Conservation (phyloP, 2,888 invertebrate species). For the Polydrusus cervinus region DNA sequence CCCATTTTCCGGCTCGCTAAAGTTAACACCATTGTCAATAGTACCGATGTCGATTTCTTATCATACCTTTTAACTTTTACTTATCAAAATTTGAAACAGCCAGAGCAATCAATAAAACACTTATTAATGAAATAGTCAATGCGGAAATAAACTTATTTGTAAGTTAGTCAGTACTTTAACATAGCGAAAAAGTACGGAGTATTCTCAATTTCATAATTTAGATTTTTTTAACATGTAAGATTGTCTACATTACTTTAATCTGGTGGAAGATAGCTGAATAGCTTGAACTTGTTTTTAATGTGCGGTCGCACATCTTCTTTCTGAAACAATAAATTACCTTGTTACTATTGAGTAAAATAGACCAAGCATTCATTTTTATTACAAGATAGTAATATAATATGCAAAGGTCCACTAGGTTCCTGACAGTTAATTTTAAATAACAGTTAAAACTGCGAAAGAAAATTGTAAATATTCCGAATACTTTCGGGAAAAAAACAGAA, state of each 20-base stretch:
- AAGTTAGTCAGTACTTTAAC: slow-evolving; percentile 66
- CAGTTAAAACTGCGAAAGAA: no score
- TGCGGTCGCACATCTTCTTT: slow-evolving; percentile 94
- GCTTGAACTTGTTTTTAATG: slow-evolving; percentile 91
- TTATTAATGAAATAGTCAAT: slow-evolving; percentile 11
- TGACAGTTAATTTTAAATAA: no score
- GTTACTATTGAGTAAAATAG: not conserved
- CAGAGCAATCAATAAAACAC: not conserved
- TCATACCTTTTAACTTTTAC: no score
- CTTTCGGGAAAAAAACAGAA: no score
- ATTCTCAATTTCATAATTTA: slow-evolving; percentile 51
- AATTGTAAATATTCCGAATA: no score
- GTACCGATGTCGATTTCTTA: no score
- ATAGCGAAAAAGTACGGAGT: slow-evolving; percentile 58
- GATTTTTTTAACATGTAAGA: slow-evolving; percentile 51
- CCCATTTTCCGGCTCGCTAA: no score
- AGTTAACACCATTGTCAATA: no score
- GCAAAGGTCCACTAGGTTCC: no score
- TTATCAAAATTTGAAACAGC: no score
- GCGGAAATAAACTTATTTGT: not conserved
- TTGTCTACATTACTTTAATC: slow-evolving; percentile 74
- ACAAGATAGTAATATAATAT: no score
- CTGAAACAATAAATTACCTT: slow-evolving; percentile 73
- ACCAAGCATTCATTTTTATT: no score
- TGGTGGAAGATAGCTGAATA: slow-evolving; percentile 91